Conservation (phyloP, 2,797 vertebrate genomes). For the Euphonia xanthogaster region DNA sequence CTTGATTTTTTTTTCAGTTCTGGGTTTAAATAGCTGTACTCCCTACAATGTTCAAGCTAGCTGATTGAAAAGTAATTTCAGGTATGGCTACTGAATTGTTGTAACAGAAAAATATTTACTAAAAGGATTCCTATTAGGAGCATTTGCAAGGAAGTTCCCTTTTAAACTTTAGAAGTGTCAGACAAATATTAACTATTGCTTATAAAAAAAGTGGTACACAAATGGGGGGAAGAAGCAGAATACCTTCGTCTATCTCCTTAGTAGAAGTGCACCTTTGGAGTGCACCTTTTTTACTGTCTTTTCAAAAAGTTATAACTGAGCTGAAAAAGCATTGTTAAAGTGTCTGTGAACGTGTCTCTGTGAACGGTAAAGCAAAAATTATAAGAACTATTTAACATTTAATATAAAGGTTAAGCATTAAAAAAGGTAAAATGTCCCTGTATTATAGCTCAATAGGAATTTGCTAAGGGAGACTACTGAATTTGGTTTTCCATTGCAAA, state of each 20-base stretch:
- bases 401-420: background rate
- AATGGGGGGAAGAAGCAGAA: background rate
- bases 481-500: background rate
- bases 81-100: background rate
- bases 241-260: background rate
- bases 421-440: background rate
- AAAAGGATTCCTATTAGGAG: background rate
- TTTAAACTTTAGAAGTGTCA: background rate
- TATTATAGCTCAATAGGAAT: background rate
- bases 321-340: background rate
- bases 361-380: background rate
- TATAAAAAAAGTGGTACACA: background rate
- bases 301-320: background rate
- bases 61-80: background rate
- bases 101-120: background rate
- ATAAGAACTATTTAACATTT: background rate
- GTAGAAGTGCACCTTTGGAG: background rate
- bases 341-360: background rate
- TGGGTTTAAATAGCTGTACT: background rate
- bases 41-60: background rate
- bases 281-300: background rate
- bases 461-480: background rate
- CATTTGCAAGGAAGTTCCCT: background rate
- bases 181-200: background rate
- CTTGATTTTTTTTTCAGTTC: background rate